Base-by-base conservation (phyloP, 2,888 invertebrate species). In the Xestia c-nigrum region DNA sequence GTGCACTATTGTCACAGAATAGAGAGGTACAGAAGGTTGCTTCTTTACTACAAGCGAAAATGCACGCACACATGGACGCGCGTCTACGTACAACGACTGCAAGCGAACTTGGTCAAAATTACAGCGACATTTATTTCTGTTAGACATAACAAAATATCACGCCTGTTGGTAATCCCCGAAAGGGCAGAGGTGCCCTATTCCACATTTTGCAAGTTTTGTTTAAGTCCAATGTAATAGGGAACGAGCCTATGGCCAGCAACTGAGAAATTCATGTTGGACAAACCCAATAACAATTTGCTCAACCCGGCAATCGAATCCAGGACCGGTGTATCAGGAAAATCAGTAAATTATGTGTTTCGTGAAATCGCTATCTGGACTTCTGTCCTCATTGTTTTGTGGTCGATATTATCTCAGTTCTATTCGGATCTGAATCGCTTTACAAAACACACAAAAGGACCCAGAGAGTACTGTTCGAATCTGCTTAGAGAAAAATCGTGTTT, bases 381-480 rank as follows among this genome's bases (percentile, higher is more conserved):
- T 81, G 50, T 10, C 0, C 0, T 1, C 0, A 47, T 7, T 46
- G 10, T 38, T 59, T 38, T n/a, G 55, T 85, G 63, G 19, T 46
- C 21, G 2, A 38, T 43, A 72, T 61, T 84, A 70, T 79, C 24
- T 61, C 47, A 46, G 40, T 71, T 71, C 71, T 65, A 75, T 84
- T 75, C 71, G 71, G 71, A 80, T 68, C 63, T 74, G 67, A 84
- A 84, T 71, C 66, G 57, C 38, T 67, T 81, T 63, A 71, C 67
- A 84, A 84, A 84, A 74, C 74, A 72, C 67, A 80, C 74, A 81
- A 81, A 64, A 68, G 70, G 50, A 66, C 57, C 46, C 40, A 31
- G 19, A 67, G 52, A 84, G 80, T 81, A 74, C 66, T 79, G 43
- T 67, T 74, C 46, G 74, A 63, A 80, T 64, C 52, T 80, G 46